Evolutionary conservation across 2,888 invertebrate genomes (phyloP), one percentile per base, ranked within the genome.

Genomic region (Eilema caniola): DNA sequence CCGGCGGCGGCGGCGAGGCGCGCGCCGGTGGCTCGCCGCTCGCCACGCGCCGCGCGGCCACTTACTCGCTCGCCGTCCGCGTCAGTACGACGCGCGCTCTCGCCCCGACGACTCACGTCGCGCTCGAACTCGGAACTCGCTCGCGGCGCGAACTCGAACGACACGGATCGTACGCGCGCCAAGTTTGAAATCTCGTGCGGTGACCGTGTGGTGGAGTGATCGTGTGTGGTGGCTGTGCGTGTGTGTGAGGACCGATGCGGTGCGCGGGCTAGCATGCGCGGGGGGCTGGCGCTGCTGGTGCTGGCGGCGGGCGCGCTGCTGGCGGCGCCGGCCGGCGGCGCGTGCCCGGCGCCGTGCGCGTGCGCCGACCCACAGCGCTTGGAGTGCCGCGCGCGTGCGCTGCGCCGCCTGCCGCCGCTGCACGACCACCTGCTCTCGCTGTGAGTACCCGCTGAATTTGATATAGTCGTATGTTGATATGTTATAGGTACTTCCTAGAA

Each of bases 391-490:
- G 86, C 80, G 73, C 90, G 87, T 66, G 89, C 83, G 53, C 88
- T 92, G 76, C 83, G 79, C 65, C 83, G 81, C 67, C 81, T 92
- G 85, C 93, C 93, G 81, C 88, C 91, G 81, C 87, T 93, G 74
- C 88, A 86, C 77, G 85, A 84, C 33, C 81, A 85, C 61, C 82
- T 92, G 59, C 77, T 89, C 24, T 79, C 81, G 20, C 82, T 93
- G 93, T 93, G 66, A 91, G 93, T 90, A 33, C 20, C 16, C n/a
- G n/a, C n/a, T n/a, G n/a, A n/a, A n/a, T n/a, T n/a, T n/a, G n/a
- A n/a, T n/a, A n/a, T n/a, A n/a, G n/a, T n/a, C n/a, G n/a, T n/a
- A n/a, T n/a, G n/a, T n/a, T n/a, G n/a, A n/a, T n/a, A n/a, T n/a
- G n/a, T n/a, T n/a, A n/a, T n/a, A n/a, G n/a, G n/a, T 37, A 11